Base-by-base conservation (phyloP, 2,888 invertebrate species). In the Acanthopleura granulata region DNA sequence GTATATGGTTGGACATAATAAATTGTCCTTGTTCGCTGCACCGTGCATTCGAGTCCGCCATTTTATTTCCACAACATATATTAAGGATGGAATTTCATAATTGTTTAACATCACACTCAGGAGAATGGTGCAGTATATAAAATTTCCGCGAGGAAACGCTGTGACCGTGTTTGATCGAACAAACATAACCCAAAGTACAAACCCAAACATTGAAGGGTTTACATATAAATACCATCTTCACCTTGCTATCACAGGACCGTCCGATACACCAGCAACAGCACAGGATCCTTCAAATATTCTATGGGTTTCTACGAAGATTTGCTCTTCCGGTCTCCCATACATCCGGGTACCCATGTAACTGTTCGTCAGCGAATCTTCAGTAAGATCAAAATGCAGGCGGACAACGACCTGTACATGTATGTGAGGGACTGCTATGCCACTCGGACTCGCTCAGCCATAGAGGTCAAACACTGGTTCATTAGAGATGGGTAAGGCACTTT, bases 261-360 rank as follows among this genome's bases (percentile, higher is more conserved):
- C 15, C 18, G 25, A 66, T 66, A 66, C 66, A 66, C 27, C 22
- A 66, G 66, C 25, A 66, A 66, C 29, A 66, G 29, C 66, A 66
- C 66, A 3, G 66, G 66, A 14, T 27, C 66, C 25, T 66, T 66
- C 29, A 22, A 66, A 27, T 66, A 66, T 25, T 66, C 66, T 14
- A 66, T 66, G 66, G 66, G 66, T 22, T 66, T 66, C 29, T 66
- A 66, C 29, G 66, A 66, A 27, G 66, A 66, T 66, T 25, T 66
- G 66, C 66, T 16, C 22, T 66, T 66, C 29, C 66, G 66, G 6
- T 66, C 66, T 15, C 66, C 66, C 29, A 66, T 66, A 22, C 66
- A 66, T 16, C 66, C 66, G 1, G 66, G 66, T 27, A 66, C 66
- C 29, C 66, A 66, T 25, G 66, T 66, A 6, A 66, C 66, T 66